Base-by-base conservation (phyloP, 2,888 invertebrate genomes). In the Acanthopleura granulata region DNA sequence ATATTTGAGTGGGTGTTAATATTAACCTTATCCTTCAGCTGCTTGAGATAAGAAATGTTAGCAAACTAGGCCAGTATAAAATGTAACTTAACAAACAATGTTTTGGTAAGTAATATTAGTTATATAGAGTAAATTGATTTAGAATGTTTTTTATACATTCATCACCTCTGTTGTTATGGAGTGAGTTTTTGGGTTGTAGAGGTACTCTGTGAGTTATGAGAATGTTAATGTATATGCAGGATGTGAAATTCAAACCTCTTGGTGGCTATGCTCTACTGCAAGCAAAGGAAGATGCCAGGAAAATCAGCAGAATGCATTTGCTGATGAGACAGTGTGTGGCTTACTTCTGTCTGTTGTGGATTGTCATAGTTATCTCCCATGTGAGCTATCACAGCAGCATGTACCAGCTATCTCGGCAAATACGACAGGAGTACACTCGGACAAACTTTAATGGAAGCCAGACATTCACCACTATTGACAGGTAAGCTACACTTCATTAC, bases 221-320 rank as follows among this genome's bases (percentile, higher is more conserved):
- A 40, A 40, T 40, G 40, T 40, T 40, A 9, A 25, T 72, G 69
- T 62, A 29, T 29, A 27, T 27, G 6, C 78, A 88, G 87, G 87
- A 87, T 76, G 82, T 84, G 62, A 85, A 83, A 74, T 85, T 87
- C 76, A 81, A 81, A 30, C 88, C 88, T 15, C 75, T 88, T 9
- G 85, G 82, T n/a, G 88, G 88, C 14, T 88, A 85, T 83, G 86
- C 88, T 18, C 76, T 88, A 73, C 74, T 88, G 49, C 85, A 86
- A 72, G 88, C 88, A 11, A 80, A 80, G 49, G 86, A 87, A 51
- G 86, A 88, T 72, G 88, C 86, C 1, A 77, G 78, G 62, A 85
- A 85, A 79, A 79, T 85, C 16, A 79, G 80, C 49, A 80, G 86
- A 6, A 84, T 88, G 84, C 82, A 83, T n/a, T 73, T 78, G 40